A percentile compares a stretch with the other conserved stretches of the same genome.
Conservation (phyloP, 2,113 vertebrate genomes). For the Calidris pugnax region DNA sequence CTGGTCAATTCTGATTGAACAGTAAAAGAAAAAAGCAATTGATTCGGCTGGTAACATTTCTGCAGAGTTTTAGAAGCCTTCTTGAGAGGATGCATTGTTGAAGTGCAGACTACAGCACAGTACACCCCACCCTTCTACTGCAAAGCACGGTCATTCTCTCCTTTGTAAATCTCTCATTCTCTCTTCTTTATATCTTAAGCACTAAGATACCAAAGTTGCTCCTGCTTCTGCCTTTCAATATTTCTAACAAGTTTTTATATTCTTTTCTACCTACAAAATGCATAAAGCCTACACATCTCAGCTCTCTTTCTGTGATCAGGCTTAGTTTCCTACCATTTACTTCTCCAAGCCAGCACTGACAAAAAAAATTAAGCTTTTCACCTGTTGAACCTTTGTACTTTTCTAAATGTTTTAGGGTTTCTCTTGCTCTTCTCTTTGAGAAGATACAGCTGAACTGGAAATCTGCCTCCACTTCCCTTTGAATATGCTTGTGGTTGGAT, state of each 20-base stretch:
- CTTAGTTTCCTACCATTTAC: background rate
- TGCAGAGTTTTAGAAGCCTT: background rate
- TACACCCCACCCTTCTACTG: background rate
- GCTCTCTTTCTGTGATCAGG: background rate
- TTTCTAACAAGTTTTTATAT: background rate
- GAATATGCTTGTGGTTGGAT: background rate
- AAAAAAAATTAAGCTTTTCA: background rate
- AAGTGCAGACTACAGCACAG: background rate
- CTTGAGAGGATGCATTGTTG: background rate
- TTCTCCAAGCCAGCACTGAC: background rate
- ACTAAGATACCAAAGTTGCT: background rate
- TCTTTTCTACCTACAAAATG: background rate
- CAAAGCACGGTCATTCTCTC: background rate
- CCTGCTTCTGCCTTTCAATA: background rate
- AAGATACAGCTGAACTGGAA: background rate
- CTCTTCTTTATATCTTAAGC: background rate
- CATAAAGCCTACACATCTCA: background rate
- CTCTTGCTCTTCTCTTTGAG: background rate
- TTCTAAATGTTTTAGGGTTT: background rate
- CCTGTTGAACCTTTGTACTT: background rate
- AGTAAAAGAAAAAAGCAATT: background rate
- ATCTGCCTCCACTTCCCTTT: background rate
- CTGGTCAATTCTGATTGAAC: background rate
- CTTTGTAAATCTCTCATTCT: background rate
- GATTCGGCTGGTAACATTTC: background rate